Conservation (phyloP, 2,888 invertebrate genomes). For the Calliopum simillimum region DNA sequence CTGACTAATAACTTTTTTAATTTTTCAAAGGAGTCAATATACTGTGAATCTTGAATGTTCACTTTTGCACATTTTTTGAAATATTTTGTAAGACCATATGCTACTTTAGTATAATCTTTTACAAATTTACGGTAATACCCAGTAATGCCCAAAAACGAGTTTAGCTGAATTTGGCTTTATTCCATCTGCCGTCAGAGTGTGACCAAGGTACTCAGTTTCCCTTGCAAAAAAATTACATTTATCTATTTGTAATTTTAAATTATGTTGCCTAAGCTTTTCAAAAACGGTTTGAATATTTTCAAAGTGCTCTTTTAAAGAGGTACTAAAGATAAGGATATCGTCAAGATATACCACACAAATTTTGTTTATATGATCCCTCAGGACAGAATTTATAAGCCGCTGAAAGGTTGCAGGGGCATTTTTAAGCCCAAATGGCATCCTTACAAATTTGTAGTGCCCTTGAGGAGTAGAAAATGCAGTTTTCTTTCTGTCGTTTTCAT, state of each 20-base stretch:
- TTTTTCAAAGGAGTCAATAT: slow-evolving; percentile 36
- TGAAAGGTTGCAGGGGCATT: slow-evolving; percentile 24
- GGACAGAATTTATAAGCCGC: slow-evolving; percentile 3
- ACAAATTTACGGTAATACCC: no score
- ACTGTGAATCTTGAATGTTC: slow-evolving; percentile 42
- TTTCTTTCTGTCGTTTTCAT: not conserved
- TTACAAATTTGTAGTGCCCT: slow-evolving; percentile 25
- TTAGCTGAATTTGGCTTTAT: slow-evolving; percentile 44
- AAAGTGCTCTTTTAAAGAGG: slow-evolving; percentile 18
- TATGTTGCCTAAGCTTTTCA: slow-evolving; percentile 13
- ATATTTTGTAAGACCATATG: not conserved
- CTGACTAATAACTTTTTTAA: slow-evolving; percentile 40
- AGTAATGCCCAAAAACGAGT: no score
- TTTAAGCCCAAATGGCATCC: slow-evolving; percentile 21
- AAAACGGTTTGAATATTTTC: slow-evolving; percentile 33
- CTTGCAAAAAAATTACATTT: slow-evolving; percentile 42
- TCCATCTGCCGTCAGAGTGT: slow-evolving; percentile 43
- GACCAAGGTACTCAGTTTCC: slow-evolving; percentile 47
- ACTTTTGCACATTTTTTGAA: slow-evolving; percentile 43
- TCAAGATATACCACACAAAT: slow-evolving; percentile 24
- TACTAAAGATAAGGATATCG: slow-evolving; percentile 25
- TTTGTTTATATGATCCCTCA: slow-evolving; percentile 1
- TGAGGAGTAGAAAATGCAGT: slow-evolving; percentile 7
- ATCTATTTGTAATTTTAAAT: slow-evolving; percentile 44
- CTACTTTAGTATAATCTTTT: not conserved